Percentiles rank a stretch among this genome's conserved stretches.
Conservation (phyloP, 2,797 vertebrate species). For the Nothura maculosa region DNA sequence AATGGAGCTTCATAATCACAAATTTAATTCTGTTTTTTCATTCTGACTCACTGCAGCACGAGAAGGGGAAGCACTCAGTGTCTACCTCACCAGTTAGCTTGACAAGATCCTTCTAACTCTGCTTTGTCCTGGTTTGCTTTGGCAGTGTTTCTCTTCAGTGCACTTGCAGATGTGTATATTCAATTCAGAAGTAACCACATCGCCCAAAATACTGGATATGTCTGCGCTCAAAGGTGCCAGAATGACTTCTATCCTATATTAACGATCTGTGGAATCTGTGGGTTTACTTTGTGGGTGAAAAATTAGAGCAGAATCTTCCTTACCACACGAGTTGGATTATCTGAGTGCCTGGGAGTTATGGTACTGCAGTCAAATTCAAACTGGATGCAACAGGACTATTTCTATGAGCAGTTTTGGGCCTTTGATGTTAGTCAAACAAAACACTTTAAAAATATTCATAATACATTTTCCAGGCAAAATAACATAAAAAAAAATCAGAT, state of each 20-base stretch:
- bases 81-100: neutral
- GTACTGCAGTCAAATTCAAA: neutral
- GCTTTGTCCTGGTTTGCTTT: neutral
- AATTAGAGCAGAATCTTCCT: neutral
- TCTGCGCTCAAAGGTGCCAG: neutral
- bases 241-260: neutral
- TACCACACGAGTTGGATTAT: neutral
- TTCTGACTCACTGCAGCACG: neutral
- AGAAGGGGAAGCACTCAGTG: neutral
- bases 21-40: neutral
- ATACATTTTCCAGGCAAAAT: slow-evolving; percentile 44
- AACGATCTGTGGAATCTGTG: neutral
- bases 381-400: neutral
- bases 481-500: slow-evolving; percentile 24
- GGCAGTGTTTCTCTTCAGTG: neutral
- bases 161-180: neutral
- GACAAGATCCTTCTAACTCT: neutral
- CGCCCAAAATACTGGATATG: neutral
- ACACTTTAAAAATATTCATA: neutral
- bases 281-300: neutral
- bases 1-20: neutral
- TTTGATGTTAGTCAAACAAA: slow-evolving; percentile 56
- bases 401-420: neutral
- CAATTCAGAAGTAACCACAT: neutral
- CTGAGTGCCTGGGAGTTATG: neutral